Evolutionary conservation across 2,888 invertebrate genomes (phyloP).

Genomic region (Ophion costatus): DNA sequence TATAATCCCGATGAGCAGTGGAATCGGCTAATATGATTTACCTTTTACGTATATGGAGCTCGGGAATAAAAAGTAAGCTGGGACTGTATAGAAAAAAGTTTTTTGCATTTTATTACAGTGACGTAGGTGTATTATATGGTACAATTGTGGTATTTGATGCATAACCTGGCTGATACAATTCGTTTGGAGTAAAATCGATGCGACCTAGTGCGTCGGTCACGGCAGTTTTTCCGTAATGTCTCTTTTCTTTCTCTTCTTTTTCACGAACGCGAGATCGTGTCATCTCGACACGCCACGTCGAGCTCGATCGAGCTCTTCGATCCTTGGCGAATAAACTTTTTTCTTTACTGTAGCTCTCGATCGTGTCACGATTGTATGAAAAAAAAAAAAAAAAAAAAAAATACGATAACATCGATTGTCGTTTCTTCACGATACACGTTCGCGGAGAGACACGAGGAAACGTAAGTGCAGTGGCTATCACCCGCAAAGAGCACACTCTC

Average conservation of each 20-base stretch:
- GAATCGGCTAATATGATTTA: too few species aligned
- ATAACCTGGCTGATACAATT: conserved; percentile 59
- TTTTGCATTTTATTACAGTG: conserved; percentile 79
- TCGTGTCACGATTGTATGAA: not conserved
- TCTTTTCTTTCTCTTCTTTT: not conserved
- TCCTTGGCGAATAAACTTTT: not conserved
- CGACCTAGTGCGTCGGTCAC: conserved; percentile 53
- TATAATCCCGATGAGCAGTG: not conserved
- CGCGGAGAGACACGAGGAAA: not conserved
- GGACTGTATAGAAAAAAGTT: conserved; percentile 71
- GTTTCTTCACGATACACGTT: not conserved
- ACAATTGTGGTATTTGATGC: conserved; percentile 70
- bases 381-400: not conserved
- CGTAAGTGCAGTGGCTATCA: conserved; percentile 3
- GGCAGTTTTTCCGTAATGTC: conserved; percentile 29
- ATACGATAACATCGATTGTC: not conserved
- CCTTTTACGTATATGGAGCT: not conserved
- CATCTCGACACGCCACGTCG: not conserved
- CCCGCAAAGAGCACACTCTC: conserved; percentile 6
- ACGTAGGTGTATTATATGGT: conserved; percentile 73
- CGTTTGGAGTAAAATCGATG: conserved; percentile 52
- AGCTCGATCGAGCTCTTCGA: not conserved
- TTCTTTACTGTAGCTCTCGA: not conserved
- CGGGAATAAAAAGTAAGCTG: conserved; percentile 6
- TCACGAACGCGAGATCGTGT: not conserved